Evolutionary conservation across 2,113 vertebrate species (phyloP), one percentile per base, ranked within the genome.

Genomic region (Rhineura floridana): DNA sequence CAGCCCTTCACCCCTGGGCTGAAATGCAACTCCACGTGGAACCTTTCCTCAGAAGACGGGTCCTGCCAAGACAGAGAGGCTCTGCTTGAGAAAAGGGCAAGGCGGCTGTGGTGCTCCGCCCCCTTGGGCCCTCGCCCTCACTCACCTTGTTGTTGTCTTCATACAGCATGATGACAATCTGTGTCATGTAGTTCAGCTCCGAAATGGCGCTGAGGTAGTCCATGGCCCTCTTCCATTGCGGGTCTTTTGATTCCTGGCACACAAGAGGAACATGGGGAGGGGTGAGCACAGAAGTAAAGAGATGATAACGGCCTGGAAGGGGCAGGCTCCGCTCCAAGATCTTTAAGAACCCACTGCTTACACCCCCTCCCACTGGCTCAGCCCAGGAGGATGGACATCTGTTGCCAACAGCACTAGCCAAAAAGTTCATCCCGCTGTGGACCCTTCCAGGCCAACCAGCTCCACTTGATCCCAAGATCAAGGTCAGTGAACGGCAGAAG

Each of bases 121-220:
- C n/a, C n/a, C n/a, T 15, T 42, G 50, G 77, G 30, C 17, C 7
- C 52, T 55, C n/a, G 0, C 6, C 25, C 30, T 13, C 33, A 89
- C 96, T 95, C 93, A 99, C 99, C 98, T 98, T 98, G 85, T 99
- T 99, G 96, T 99, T 99, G 96, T 99, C 99, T 93, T 99, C 99
- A 79, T 99, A 99, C 65, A 99, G 96, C 99, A 99, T 99, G 95
- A 99, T 98, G 91, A 99, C 99, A 83, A 99, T 99, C 97, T 99
- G 99, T 62, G 99, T 99, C 99, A 99, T 99, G 96, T 99, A 99
- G 97, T 99, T 99, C 94, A 99, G 98, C 91, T 99, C 99, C 25
- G 99, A 98, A 93, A 99, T 98, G n/a, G 98, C 98, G 70, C 98
- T 97, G 89, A 99, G 97, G 95, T 99, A 99, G 95, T 99, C 98